Conservation (phyloP, 2,113 vertebrate genomes). For the Pteruthius melanotis region DNA sequence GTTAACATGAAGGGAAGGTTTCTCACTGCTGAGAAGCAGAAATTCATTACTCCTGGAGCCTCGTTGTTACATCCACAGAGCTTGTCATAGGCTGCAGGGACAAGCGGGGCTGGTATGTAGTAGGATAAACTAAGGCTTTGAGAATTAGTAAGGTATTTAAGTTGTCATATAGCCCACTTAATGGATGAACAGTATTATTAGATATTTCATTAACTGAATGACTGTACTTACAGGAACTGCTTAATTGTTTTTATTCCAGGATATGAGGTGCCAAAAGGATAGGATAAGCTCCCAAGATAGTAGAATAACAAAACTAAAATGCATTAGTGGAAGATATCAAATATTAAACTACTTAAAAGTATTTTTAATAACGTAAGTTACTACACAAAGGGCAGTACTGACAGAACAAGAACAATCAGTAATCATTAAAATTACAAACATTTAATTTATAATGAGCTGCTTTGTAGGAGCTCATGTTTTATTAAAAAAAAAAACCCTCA, state of each 20-base stretch:
- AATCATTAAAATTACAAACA: not conserved
- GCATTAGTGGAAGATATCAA: not conserved
- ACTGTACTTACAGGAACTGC: not conserved
- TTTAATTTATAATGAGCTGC: not conserved
- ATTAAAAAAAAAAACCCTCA: fast-evolving
- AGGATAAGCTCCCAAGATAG: not conserved
- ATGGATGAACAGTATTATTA: not conserved
- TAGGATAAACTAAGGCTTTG: not conserved
- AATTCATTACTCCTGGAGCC: not conserved
- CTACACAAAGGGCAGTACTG: not conserved
- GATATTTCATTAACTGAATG: constrained; percentile 1
- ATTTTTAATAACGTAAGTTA: not conserved
- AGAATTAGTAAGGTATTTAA: not conserved
- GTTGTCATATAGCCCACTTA: not conserved
- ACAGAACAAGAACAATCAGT: not conserved
- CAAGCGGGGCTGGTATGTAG: not conserved
- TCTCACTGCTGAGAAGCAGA: not conserved
- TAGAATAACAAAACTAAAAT: not conserved
- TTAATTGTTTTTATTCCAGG: not conserved
- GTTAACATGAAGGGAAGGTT: not conserved
- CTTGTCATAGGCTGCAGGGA: fast-evolving
- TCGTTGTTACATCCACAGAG: fast-evolving
- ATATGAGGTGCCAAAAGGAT: not conserved
- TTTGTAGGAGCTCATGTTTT: not conserved
- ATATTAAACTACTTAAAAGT: not conserved